Evolutionary conservation across 2,113 vertebrate species (phyloP).

Genomic region (Euleptes europaea): DNA sequence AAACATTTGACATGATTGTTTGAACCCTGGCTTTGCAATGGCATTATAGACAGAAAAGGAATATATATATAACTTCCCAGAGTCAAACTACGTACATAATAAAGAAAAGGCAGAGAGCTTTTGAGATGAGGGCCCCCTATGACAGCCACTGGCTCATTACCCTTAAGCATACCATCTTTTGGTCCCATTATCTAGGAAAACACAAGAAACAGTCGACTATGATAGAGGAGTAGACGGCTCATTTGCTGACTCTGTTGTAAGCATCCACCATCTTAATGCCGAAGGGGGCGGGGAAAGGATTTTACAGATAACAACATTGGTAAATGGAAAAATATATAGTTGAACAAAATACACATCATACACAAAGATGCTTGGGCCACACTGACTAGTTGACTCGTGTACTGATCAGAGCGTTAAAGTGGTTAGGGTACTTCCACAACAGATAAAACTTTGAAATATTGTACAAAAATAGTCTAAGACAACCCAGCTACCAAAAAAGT

Average conservation of each 20-base stretch:
- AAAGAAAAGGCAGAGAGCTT: conserved; percentile 54
- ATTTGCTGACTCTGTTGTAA: conserved; percentile 11
- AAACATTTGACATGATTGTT: too few relatives aligned
- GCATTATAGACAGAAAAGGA: conserved; percentile 32
- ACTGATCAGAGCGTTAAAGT: too few relatives aligned
- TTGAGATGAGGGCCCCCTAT: conserved; percentile 43
- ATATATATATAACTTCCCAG: conserved; percentile 43
- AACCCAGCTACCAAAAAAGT: too few relatives aligned
- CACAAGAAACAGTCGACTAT: conserved; percentile 32
- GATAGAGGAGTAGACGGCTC: conserved; percentile 16
- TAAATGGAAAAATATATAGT: neutral
- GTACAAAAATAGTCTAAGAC: too few relatives aligned
- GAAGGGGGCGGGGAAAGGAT: neutral
- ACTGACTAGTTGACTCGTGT: too few relatives aligned
- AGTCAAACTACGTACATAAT: conserved; percentile 53
- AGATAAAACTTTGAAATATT: too few relatives aligned
- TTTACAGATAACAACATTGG: neutral
- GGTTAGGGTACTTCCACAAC: too few relatives aligned
- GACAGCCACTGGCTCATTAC: conserved; percentile 65
- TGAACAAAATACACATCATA: neutral
- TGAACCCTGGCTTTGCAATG: too few relatives aligned
- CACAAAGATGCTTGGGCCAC: neutral
- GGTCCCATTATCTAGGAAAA: conserved; percentile 48
- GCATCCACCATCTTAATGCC: neutral
- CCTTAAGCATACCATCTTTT: conserved; percentile 46